Base-by-base conservation (phyloP, 2,888 invertebrate species). In the Apotomis betuletana region DNA sequence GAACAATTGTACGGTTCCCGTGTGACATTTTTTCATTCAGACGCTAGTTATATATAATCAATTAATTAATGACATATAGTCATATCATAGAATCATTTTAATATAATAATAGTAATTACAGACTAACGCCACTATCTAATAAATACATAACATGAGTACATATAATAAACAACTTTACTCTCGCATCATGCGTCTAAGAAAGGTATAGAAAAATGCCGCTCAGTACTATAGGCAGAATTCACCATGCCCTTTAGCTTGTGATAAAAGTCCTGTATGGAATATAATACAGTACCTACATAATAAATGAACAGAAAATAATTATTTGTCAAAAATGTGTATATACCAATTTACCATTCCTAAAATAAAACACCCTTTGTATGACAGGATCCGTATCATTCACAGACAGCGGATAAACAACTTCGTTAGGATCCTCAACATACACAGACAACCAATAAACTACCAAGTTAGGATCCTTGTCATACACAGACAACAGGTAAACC, bases 301-400 rank as follows among this genome's bases (percentile, higher is more conserved):
- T 46, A 54, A 15, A 54, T n/a, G 54, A 54, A 54, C 15, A n/a
- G 13, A 54, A 54, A 15, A 54, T 13, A 54, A 9, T 13, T 54
- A 54, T 54, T 8, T 54, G 13, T 13, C 13, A 54, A 54, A 54
- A 46, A 46, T 46, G 46, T 46, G 46, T 41, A 41, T 15, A 15
- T 44, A 44, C 46, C 46, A 46, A 46, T 46, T 46, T 46, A 46
- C 9, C 46, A 49, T 46, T 61, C 49, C 61, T 49, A 61, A 61
- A 61, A 61, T 61, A 61, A 61, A 61, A 46, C 61, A 61, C 27
- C 46, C 61, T 49, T 57, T 61, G 49, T 49, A 61, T 61, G 46
- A 46, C 61, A 61, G 61, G 61, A 61, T 61, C 61, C 46, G 61
- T 61, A 61, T 61, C 61, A 61, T 57, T 57, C 57, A 57, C 57